Base-by-base conservation (phyloP, 2,888 invertebrate species). In the Lissonota sp. region DNA sequence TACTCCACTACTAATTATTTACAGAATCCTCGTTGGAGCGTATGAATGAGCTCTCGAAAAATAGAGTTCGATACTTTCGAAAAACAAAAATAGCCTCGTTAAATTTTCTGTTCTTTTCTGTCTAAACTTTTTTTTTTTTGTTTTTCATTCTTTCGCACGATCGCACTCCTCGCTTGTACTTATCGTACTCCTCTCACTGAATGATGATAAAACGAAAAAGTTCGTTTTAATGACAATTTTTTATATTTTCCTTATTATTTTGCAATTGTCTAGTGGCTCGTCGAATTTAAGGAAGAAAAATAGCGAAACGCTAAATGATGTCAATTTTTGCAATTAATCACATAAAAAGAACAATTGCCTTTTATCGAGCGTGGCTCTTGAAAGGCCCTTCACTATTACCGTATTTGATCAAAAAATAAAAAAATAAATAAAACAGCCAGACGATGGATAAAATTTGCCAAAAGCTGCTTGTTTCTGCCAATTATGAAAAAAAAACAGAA, bases 41-140 rank as follows among this genome's bases (percentile, higher is more conserved):
- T 26, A 26, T 77, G 74, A 79, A 82, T 82, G 77, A 80, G 75
- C 77, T 82, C 77, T 84, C 82, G 77, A 84, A 84, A 84, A 84
- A 84, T 84, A 84, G 80, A 83, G 72, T 84, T 80, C 79, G 77
- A 84, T 79, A 81, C 77, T 83, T 84, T 71, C 53, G 46, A 74
- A 80, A 64, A 69, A 70, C 44, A 80, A 83, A 80, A 84, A 83
- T 83, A 75, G 73, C 82, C 73, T 79, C 80, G 57, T 63, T 74
- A 42, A 58, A 49, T 10, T 44, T 58, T 44, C 26, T 58, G 57
- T 74, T n/a, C 26, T 51, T 37, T 44, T 67, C 10, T 72, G 39
- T 44, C 37, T 78, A 10, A 16, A 10, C 26, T 40, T 67, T 66
- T 66, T 55, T 63, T 26, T 69, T 63, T 72, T 55, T 69, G 10